phyloP scores from a whole-genome alignment of 2,113 vertebrate genomes.

The Engraulis encrasicolus region DNA sequence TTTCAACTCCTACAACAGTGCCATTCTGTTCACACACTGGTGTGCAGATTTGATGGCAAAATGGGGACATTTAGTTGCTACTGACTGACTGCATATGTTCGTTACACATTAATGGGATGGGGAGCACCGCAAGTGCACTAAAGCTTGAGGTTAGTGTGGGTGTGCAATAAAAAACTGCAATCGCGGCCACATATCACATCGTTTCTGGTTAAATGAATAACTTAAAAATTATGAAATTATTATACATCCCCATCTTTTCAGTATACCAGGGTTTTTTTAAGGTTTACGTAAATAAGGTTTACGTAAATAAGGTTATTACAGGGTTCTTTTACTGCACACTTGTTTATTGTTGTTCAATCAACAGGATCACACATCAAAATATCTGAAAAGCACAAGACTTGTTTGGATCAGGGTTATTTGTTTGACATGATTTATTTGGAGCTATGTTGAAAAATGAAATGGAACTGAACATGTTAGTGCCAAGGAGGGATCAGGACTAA shows the following conservation, averaged over 20 bases:
- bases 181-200: background rate
- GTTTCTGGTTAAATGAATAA: background rate
- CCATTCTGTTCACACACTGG: background rate
- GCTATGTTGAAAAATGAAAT: no score
- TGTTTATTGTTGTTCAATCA: background rate
- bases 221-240: no score
- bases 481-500: no score
- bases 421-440: background rate
- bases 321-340: no score
- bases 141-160: background rate
- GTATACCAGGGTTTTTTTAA: no score
- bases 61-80: background rate
- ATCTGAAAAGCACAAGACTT: background rate
- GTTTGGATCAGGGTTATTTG: background rate
- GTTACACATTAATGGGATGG: no score
- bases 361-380: background rate
- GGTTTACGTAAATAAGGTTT: no score
- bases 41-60: background rate
- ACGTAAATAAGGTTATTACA: no score
- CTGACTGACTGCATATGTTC: background rate
- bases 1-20: background rate
- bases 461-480: no score
- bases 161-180: background rate
- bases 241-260: no score
- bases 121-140: background rate